Conservation (phyloP, 1,140 invertebrate genomes). For the Macrobrachium rosenbergii region DNA sequence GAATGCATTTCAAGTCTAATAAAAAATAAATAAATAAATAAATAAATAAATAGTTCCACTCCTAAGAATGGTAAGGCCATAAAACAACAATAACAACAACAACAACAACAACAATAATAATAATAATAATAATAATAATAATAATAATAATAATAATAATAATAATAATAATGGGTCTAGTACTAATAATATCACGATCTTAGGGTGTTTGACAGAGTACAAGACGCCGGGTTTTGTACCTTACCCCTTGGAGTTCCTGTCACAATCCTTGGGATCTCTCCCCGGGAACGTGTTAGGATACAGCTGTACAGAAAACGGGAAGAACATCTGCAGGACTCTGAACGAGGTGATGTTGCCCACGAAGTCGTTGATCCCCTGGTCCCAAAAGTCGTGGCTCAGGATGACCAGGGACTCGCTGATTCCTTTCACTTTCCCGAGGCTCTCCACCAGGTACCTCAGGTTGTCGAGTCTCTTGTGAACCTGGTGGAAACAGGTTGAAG, state of each 20-base stretch:
- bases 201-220: too few species aligned
- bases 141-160: too few species aligned
- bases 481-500: slow-evolving; percentile 71
- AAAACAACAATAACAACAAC: too few species aligned
- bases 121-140: too few species aligned
- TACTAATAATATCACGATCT: too few species aligned
- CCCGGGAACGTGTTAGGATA: slow-evolving; percentile 93
- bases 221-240: too few species aligned
- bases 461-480: slow-evolving; percentile 94
- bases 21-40: too few species aligned
- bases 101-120: too few species aligned
- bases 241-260: slow-evolving; percentile 87
- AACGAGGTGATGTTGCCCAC: slow-evolving; percentile 38
- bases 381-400: slow-evolving; percentile 95
- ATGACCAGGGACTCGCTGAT: slow-evolving; percentile 90
- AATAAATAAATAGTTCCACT: too few species aligned
- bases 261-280: slow-evolving; percentile 92
- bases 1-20: too few species aligned
- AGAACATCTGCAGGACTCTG: slow-evolving; percentile 93
- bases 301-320: slow-evolving; percentile 94
- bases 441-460: slow-evolving; percentile 90
- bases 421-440: slow-evolving; percentile 87
- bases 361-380: slow-evolving; percentile 86
- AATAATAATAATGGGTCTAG: too few species aligned
- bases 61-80: too few species aligned